phyloP scores from a whole-genome alignment of 2,797 vertebrate genomes.

The Rhabdophis nuchalis region DNA sequence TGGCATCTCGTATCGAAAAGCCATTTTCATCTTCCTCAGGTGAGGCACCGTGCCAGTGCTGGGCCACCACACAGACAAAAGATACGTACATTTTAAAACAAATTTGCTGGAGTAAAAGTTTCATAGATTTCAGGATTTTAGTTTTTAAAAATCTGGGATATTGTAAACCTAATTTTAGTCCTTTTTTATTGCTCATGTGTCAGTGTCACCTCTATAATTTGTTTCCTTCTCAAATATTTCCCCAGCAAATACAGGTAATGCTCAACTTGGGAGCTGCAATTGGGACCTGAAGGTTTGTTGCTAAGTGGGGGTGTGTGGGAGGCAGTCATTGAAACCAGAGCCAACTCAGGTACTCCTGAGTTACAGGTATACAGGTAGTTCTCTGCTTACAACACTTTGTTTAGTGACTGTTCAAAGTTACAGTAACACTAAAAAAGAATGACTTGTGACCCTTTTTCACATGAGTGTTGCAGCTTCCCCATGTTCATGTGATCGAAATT shows the following conservation, averaged over 20 bases:
- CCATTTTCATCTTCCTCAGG: slow-evolving; percentile 98
- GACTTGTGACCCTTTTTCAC: background rate
- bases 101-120: background rate
- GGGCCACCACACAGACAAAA: too few relatives aligned
- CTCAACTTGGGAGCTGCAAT: background rate
- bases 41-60: slow-evolving; percentile 12
- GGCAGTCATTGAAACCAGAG: background rate
- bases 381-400: background rate
- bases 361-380: background rate
- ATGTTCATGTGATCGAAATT: background rate
- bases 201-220: background rate
- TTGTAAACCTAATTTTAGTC: background rate
- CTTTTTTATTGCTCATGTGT: background rate
- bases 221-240: background rate
- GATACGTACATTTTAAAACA: background rate
- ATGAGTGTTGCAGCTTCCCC: too few relatives aligned
- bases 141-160: background rate
- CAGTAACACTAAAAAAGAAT: background rate
- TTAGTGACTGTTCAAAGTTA: background rate
- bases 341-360: too few relatives aligned
- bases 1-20: slow-evolving; percentile 85
- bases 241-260: background rate
- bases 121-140: background rate
- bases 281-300: too few relatives aligned
- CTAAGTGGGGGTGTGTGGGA: too few relatives aligned